phyloP scores from a whole-genome alignment of 2,113 vertebrate genomes.

The Hyperoodon ampullatus region DNA sequence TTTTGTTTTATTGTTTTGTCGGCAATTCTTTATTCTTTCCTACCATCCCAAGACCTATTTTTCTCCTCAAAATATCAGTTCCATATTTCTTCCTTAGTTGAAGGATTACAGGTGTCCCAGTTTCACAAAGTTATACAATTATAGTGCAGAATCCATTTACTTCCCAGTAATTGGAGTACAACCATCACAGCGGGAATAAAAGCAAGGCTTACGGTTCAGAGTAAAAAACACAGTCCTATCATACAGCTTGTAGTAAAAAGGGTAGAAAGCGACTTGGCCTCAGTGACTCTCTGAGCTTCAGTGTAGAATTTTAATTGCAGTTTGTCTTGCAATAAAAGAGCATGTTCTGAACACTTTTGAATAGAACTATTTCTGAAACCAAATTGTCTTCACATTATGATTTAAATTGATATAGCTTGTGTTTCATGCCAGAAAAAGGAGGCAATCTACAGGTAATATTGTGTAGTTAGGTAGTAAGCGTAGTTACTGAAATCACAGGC shows the following conservation, averaged over 20 bases:
- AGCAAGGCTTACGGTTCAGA: constrained; percentile 62
- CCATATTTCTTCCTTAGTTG: constrained; percentile 61
- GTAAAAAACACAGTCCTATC: constrained; percentile 45
- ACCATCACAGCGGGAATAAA: constrained; percentile 54
- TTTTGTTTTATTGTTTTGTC: neutral
- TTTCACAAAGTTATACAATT: constrained; percentile 70
- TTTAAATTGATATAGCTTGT: constrained; percentile 64
- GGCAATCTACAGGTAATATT: neutral
- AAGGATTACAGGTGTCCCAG: constrained; percentile 66
- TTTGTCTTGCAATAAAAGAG: constrained; percentile 63
- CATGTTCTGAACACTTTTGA: constrained; percentile 54
- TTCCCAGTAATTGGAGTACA: constrained; percentile 66
- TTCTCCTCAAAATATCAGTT: constrained; percentile 59
- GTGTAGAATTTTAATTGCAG: constrained; percentile 76
- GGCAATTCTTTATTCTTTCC: neutral
- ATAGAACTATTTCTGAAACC: constrained; percentile 60
- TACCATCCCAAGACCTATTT: constrained; percentile 37
- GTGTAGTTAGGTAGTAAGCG: neutral
- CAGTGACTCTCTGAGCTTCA: constrained; percentile 34
- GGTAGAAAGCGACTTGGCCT: constrained; percentile 33
- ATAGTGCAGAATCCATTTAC: constrained; percentile 72
- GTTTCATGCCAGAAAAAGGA: constrained; percentile 38
- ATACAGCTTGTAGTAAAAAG: neutral
- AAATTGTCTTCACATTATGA: constrained; percentile 65
- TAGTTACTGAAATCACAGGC: neutral